Evolutionary conservation across 2,888 invertebrate genomes (phyloP), one percentile per base, ranked within the genome.

Genomic region (Apodemia duryi): DNA sequence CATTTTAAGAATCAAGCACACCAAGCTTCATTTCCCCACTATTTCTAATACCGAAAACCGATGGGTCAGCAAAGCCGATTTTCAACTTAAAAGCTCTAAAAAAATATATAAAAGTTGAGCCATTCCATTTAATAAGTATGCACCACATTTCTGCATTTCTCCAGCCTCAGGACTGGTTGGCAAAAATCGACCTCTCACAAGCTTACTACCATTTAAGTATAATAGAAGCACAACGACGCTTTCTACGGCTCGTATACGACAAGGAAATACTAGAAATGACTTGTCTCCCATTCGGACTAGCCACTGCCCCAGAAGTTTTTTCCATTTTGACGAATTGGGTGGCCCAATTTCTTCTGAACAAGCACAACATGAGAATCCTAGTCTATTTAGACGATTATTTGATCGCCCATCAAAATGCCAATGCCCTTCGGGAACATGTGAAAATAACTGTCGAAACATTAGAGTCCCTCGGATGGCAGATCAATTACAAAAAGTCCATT

Each of bases 81-180:
- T 74, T 74, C 74, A 73, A 73, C 63, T 65, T 75, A 9, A 72
- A 69, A 66, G 57, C 65, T 1, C 64, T 74, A 10, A 77, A 76
- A 68, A 2, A 67, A 1, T 76, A 65, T 63, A 66, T 77, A 0
- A n/a, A 62, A 1, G 65, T 66, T 21, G 64, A 67, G 21, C 63
- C 51, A 5, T 77, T 77, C 63, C 62, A 65, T 2, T 66, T 77
- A 1, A 70, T 76, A 67, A 74, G 73, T 11, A 64, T 72, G 35
- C 63, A 51, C 35, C 68, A 68, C 0, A 63, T 74, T 6, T 74
- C 73, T 28, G 69, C 74, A 6, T 76, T 76, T 38, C 65, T 65
- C 63, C 63, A 69, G 70, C 54, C 64, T 65, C 5, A 65, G n/a
- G 63, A 65, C 63, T 65, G 65, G 65, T 10, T 63, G 51, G 54